phyloP scores from a whole-genome alignment of 1,140 invertebrate species.

The Lepeophtheirus salmonis region DNA sequence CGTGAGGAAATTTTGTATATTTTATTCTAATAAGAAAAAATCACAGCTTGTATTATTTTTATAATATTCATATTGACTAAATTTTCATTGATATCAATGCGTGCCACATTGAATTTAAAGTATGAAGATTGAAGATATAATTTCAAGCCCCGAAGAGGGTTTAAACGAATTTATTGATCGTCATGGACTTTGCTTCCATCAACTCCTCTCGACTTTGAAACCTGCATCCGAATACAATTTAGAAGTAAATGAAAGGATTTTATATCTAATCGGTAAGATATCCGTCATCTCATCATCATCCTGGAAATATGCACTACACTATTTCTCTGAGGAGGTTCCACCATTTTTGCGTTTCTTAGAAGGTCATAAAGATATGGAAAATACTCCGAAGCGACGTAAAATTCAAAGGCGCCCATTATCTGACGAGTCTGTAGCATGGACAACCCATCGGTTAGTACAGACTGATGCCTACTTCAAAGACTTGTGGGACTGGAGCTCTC shows the following conservation, averaged over 20 bases:
- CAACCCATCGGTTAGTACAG: background rate
- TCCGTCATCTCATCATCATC: background rate
- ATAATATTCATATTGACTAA: no score
- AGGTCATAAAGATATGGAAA: no score
- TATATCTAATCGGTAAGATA: background rate
- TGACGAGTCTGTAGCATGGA: background rate
- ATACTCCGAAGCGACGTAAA: background rate
- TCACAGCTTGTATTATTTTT: no score
- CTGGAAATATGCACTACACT: background rate
- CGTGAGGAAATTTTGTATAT: no score
- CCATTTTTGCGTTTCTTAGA: background rate
- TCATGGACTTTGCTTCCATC: background rate
- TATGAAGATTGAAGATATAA: background rate
- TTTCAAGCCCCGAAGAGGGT: background rate
- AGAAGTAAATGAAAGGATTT: background rate
- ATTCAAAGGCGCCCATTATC: background rate
- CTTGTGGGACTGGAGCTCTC: background rate
- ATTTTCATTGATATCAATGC: no score
- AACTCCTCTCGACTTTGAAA: background rate
- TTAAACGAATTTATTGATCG: background rate
- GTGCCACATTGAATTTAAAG: no score
- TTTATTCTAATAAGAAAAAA: no score
- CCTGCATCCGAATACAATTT: background rate
- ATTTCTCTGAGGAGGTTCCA: background rate
- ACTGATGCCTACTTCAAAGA: background rate